phyloP scores from a whole-genome alignment of 2,888 invertebrate species.

The Chouioia cunea region DNA sequence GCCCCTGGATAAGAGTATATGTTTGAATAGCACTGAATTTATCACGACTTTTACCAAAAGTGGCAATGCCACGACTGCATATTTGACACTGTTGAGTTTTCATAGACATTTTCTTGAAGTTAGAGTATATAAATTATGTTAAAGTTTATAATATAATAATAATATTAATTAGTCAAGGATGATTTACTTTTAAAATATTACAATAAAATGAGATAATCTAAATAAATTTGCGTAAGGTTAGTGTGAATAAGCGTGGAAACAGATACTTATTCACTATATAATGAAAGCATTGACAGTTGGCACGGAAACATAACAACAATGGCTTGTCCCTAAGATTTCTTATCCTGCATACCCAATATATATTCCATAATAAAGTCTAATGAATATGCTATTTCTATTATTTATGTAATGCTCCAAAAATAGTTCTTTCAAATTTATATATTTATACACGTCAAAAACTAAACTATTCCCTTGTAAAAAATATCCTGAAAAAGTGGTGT shows the following conservation, averaged over 20 bases:
- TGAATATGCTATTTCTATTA: too few species aligned
- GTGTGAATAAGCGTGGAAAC: slow-evolving; percentile 25
- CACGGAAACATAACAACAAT: slow-evolving; percentile 56
- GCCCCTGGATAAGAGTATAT: slow-evolving; percentile 62
- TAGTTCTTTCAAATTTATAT: too few species aligned
- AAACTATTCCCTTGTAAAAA: too few species aligned
- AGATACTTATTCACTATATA: slow-evolving; percentile 26
- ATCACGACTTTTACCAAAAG: slow-evolving; percentile 48
- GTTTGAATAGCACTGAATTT: slow-evolving; percentile 52
- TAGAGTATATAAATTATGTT: too few species aligned
- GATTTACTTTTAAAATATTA: slow-evolving; percentile 49
- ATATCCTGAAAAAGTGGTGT: too few species aligned
- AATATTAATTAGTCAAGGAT: slow-evolving; percentile 58
- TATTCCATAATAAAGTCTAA: too few species aligned
- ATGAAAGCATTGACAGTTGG: slow-evolving; percentile 45
- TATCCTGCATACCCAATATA: too few species aligned
- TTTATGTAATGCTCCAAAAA: too few species aligned
- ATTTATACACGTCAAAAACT: too few species aligned
- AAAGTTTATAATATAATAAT: slow-evolving; percentile 45
- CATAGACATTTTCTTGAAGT: slow-evolving; percentile 54
- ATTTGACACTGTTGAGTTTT: slow-evolving; percentile 61
- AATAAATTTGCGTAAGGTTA: slow-evolving; percentile 6
- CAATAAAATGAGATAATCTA: slow-evolving; percentile 17
- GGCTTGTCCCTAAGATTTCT: slow-evolving; percentile 35
- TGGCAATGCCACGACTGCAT: slow-evolving; percentile 60